Evolutionary conservation across 2,888 invertebrate genomes (phyloP).

Genomic region (Drosophila mettleri): DNA sequence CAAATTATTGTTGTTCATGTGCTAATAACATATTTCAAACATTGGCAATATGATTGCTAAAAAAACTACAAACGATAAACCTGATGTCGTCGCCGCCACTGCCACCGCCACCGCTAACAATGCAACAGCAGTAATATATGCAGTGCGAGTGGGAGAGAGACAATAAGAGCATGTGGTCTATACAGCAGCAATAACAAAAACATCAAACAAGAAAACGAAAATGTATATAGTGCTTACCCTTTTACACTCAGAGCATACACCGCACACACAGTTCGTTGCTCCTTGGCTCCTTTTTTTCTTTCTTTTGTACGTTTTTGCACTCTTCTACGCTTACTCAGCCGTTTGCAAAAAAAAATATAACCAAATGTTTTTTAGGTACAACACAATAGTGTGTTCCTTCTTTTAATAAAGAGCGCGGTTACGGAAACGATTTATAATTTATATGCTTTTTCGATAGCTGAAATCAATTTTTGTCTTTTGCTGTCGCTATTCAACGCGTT

Average conservation of each 20-base stretch:
- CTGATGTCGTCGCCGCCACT: slow-evolving; percentile 28
- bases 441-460: slow-evolving; percentile 23
- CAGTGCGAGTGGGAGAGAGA: slow-evolving; percentile 48
- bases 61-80: slow-evolving; percentile 49
- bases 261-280: slow-evolving; percentile 78
- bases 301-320: slow-evolving; percentile 66
- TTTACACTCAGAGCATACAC: slow-evolving; percentile 71
- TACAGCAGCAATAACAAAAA: slow-evolving; percentile 56
- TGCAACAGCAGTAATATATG: slow-evolving; percentile 47
- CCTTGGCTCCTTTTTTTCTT: slow-evolving; percentile 75
- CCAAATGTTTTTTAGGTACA: slow-evolving; percentile 47
- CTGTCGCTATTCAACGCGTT: slow-evolving; percentile 59
- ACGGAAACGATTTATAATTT: slow-evolving; percentile 30
- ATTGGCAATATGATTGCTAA: slow-evolving; percentile 28
- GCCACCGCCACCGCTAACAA: slow-evolving; percentile 33
- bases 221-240: slow-evolving; percentile 73
- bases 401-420: slow-evolving; percentile 25
- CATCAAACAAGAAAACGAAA: slow-evolving; percentile 52
- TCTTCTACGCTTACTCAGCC: slow-evolving; percentile 75
- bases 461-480: slow-evolving; percentile 30
- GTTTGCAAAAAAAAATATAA: slow-evolving; percentile 57
- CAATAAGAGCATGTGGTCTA: slow-evolving; percentile 44
- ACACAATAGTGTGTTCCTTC: slow-evolving; percentile 44
- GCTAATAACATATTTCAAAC: slow-evolving; percentile 20
- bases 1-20: slow-evolving; percentile 5